Base-by-base conservation (phyloP, 2,888 invertebrate species). In the Cotesia congregata region DNA sequence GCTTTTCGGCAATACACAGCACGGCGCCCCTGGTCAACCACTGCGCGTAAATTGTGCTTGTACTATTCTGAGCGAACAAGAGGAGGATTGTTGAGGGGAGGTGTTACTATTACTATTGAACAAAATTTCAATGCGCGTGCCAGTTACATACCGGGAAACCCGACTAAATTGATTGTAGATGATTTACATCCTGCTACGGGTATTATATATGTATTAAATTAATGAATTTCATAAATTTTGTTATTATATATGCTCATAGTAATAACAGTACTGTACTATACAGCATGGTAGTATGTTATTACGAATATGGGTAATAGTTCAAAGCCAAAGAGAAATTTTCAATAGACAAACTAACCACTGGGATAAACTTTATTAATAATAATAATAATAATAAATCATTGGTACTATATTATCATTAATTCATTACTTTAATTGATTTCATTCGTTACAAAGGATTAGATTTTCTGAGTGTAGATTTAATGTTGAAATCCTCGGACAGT, bases 141-240 rank as follows among this genome's bases (percentile, higher is more conserved):
- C 60, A 39, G 59, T 59, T 65, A 38, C 69, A 69, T 64, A 70
- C 15, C 68, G 71, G 68, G 59, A 67, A 79, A 82, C 77, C 79
- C 75, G 67, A 80, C 80, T 80, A 84, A 86, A 85, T 84, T 86
- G 85, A 87, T 86, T 84, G 84, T 85, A 83, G 74, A 79, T 85
- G 85, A 87, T 86, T 88, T 87, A 87, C 85, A 85, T 80, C 83
- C 40, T 84, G 86, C 84, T 85, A 84, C 82, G 74, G 80, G 85
- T 86, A 86, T 85, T 83, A 84, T 86, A 85, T 74, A 74, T 65
- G 30, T 12, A 65, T 30, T 50, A 50, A 50, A 12, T 50, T 50
- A 50, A 50, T 50, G 50, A 6, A 50, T 50, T 12, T 50, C 50
- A 50, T 9, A 50, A 50, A 50, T 50, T 7, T 50, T 50, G 4